Percentiles rank a stretch among this genome's conserved stretches.
phyloP scores from a whole-genome alignment of 2,797 vertebrate species.

The Lagodon rhomboides region DNA sequence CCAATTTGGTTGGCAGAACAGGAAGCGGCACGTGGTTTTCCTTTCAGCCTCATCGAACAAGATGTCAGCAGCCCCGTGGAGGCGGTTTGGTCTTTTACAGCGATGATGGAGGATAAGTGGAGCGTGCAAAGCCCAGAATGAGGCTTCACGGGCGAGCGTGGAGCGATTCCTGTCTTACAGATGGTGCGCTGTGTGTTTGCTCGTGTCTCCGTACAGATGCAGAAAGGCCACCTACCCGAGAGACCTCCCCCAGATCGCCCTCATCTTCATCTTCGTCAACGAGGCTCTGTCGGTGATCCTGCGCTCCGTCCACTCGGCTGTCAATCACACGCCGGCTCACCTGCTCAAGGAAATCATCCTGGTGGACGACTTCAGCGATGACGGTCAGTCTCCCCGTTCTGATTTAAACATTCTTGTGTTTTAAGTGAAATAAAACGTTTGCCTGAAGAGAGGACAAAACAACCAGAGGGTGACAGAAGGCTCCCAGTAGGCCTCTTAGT shows the following conservation, averaged over 20 bases:
- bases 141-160: not conserved
- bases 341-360: constrained; percentile 97
- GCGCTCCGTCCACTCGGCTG: constrained; percentile 95
- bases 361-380: constrained; percentile 97
- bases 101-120: constrained; percentile 4
- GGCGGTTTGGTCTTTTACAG: constrained; percentile 20
- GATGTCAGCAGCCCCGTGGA: constrained; percentile 42
- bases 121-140: constrained; percentile 4
- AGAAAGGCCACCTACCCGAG: constrained; percentile 91
- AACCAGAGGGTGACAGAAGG: not conserved
- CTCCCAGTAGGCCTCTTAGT: not conserved
- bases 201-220: constrained; percentile 87
- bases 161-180: constrained; percentile 1
- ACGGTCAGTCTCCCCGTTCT: too few species aligned
- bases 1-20: constrained; percentile 22
- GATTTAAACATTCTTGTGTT: too few species aligned
- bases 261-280: constrained; percentile 98
- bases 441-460: not conserved
- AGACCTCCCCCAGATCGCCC: constrained; percentile 96
- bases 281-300: constrained; percentile 98
- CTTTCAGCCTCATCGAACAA: constrained; percentile 40
- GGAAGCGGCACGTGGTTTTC: constrained; percentile 20
- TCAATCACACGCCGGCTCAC: constrained; percentile 96
- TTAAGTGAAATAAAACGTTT: not conserved
- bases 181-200: constrained; percentile 14